Conservation (phyloP, 30 jellyfish, hydroid and myxozoan species). For the Catostylus mosaicus region DNA sequence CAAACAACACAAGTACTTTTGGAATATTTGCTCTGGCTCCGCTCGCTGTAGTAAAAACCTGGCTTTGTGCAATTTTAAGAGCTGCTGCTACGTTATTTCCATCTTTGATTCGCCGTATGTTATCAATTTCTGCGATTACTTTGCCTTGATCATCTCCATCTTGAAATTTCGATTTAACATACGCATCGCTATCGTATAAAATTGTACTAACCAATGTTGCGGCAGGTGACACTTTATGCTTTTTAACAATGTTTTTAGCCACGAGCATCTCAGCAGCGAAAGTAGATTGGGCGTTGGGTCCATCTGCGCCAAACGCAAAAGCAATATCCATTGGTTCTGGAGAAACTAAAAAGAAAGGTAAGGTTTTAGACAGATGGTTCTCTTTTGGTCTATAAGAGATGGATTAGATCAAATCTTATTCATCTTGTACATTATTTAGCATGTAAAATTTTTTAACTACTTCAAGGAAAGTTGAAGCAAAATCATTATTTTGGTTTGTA, state of each 20-base stretch:
- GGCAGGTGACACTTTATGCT: conserved; percentile 49
- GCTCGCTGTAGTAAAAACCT: conserved; percentile 30
- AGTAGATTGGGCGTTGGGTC: conserved; percentile 22
- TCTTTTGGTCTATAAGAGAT: no score
- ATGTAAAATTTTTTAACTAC: no score
- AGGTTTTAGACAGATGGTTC: background rate
- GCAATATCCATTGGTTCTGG: conserved; percentile 63
- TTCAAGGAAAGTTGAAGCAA: no score
- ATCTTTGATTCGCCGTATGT: background rate
- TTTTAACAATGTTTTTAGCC: conserved; percentile 42
- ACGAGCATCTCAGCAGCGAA: conserved; percentile 43
- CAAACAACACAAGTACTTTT: conserved; percentile 70
- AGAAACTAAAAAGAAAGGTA: background rate
- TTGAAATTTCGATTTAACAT: conserved; percentile 28
- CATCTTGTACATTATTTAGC: no score
- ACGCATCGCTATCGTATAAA: conserved; percentile 42
- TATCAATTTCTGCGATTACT: background rate
- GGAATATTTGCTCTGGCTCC: conserved; percentile 69
- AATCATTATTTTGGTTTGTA: no score
- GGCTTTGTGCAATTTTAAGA: conserved; percentile 56
- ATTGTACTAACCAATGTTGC: conserved; percentile 62
- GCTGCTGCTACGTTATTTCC: conserved; percentile 56
- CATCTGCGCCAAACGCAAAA: conserved; percentile 62
- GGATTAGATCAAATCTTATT: no score
- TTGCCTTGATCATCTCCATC: conserved; percentile 14